Conservation (phyloP, 2,888 invertebrate species). For the Tethea ocularis region DNA sequence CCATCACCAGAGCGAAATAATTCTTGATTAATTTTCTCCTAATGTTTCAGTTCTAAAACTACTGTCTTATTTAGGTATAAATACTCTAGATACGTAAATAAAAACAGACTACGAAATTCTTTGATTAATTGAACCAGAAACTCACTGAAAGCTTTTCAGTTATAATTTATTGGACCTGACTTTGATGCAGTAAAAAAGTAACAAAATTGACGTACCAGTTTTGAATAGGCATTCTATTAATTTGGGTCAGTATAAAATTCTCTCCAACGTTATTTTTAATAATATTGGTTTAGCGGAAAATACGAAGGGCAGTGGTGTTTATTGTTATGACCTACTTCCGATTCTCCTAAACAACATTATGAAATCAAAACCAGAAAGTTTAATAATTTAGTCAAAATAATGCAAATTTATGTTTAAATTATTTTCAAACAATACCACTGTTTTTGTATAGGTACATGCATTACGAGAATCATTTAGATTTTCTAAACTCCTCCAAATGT, state of each 20-base stretch:
- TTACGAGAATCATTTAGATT: too few species aligned
- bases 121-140: constrained; percentile 30
- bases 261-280: background rate
- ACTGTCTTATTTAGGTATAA: background rate
- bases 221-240: background rate
- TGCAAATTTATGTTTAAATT: too few species aligned
- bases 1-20: too few species aligned
- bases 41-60: background rate
- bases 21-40: too few species aligned
- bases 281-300: background rate
- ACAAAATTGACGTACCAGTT: background rate
- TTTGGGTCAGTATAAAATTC: background rate
- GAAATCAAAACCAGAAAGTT: too few species aligned
- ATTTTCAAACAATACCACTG: too few species aligned
- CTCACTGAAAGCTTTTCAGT: constrained; percentile 24
- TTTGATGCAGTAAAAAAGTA: constrained; percentile 8
- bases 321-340: too few species aligned
- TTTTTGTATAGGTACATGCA: too few species aligned
- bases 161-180: constrained; percentile 7
- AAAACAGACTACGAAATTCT: background rate
- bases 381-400: too few species aligned
- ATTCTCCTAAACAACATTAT: too few species aligned
- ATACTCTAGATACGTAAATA: constrained; percentile 7
- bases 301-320: too few species aligned
- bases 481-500: too few species aligned